Evolutionary conservation across 1,140 invertebrate genomes (phyloP).

Genomic region (Cydia pomonella): DNA sequence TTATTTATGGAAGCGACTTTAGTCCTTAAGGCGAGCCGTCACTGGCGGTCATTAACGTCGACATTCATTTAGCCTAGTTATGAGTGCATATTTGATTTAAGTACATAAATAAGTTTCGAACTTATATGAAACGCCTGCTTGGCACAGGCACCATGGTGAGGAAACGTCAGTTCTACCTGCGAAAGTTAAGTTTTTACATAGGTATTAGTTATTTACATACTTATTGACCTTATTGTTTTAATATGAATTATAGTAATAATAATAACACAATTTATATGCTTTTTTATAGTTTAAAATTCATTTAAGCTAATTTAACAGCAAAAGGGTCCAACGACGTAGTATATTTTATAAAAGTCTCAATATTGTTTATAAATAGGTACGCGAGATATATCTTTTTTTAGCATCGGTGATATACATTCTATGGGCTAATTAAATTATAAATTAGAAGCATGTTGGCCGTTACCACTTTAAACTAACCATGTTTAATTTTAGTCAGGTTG

Average conservation of each 20-base stretch:
- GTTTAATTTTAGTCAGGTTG: not conserved
- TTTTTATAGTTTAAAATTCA: not conserved
- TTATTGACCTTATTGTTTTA: not conserved
- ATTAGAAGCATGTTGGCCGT: not conserved
- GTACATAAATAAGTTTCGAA: too few relatives aligned
- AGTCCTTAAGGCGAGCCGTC: too few relatives aligned
- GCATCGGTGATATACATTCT: not conserved
- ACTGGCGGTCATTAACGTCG: too few relatives aligned
- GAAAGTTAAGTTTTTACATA: too few relatives aligned
- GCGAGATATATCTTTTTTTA: not conserved
- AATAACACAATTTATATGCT: not conserved
- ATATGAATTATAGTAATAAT: not conserved
- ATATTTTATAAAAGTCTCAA: not conserved
- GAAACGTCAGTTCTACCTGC: too few relatives aligned
- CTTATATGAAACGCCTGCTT: too few relatives aligned
- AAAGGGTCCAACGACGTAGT: not conserved
- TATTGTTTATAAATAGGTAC: not conserved
- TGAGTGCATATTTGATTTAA: too few relatives aligned
- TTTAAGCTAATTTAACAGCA: too few relatives aligned
- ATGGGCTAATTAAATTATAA: not conserved
- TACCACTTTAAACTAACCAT: not conserved
- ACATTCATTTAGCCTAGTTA: too few relatives aligned
- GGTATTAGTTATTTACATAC: too few relatives aligned
- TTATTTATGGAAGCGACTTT: too few relatives aligned
- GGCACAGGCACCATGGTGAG: too few relatives aligned